These are phyloP conservation scores for Nemotelus pantherinus DNA, from an alignment of 2,888 invertebrate genomes.

Conservation along the genomic window DNA sequence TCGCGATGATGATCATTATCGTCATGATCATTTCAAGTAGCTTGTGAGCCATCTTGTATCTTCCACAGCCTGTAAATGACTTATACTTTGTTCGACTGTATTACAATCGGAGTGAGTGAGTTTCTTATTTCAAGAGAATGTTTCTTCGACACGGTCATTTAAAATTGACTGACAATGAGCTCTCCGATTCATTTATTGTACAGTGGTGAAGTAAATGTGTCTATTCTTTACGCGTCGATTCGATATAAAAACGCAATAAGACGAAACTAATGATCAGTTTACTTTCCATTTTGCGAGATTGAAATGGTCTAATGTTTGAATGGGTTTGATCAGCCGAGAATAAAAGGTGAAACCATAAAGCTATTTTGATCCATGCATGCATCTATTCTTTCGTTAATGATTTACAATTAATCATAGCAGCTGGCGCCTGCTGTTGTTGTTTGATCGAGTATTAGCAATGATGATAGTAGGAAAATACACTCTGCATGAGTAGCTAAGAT, in stretches of 20 bases:
- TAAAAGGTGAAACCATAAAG: conserved; percentile 25
- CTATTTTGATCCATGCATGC: conserved; percentile 10
- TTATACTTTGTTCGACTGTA: background rate
- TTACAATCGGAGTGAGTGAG: background rate
- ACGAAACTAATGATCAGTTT: conserved; percentile 38
- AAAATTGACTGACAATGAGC: conserved; percentile 26
- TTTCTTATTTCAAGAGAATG: conserved; percentile 13
- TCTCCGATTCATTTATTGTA: conserved; percentile 1
- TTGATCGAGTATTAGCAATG: background rate
- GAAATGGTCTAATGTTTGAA: background rate
- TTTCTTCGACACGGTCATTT: conserved; percentile 1
- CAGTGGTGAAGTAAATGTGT: background rate
- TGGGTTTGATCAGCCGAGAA: background rate
- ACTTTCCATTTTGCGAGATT: conserved; percentile 23
- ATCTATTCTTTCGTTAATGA: background rate
- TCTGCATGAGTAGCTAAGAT: background rate
- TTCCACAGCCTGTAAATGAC: background rate
- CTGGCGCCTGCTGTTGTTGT: conserved; percentile 32
- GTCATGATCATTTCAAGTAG: conserved; percentile 11
- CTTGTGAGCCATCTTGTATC: background rate
- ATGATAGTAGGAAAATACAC: background rate
- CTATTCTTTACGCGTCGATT: background rate
- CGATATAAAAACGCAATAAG: conserved; percentile 37
- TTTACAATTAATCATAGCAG: conserved; percentile 21
- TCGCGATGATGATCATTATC: conserved; percentile 20